These are phyloP conservation scores for Trididemnum nubilum DNA, from an alignment of 23 tunicate species.

Conservation along the genomic window DNA sequence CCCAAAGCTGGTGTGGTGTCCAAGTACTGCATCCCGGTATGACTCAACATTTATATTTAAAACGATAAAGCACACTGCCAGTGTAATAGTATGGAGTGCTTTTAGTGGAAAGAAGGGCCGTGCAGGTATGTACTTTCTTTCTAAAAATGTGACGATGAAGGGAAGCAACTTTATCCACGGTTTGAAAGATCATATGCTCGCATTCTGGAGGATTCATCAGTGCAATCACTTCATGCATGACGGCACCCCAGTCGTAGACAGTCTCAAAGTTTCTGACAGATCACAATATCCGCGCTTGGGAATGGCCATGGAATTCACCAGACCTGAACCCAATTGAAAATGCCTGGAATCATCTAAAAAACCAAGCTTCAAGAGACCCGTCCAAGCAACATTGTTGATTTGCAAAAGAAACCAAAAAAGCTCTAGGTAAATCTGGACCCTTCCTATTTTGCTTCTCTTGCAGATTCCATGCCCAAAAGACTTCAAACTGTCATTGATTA, in stretches of 20 bases:
- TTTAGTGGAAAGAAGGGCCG: slow-evolving; percentile 33
- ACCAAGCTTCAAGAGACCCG: slow-evolving; percentile 7
- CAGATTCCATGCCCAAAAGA: slow-evolving; percentile 29
- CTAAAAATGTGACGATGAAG: slow-evolving; percentile 20
- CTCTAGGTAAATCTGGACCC: slow-evolving; percentile 26
- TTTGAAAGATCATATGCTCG: slow-evolving; percentile 29
- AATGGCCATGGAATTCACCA: slow-evolving; percentile 23
- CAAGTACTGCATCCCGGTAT: slow-evolving; percentile 3
- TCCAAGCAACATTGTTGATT: slow-evolving; percentile 5
- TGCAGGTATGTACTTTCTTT: background rate
- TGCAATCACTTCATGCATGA: slow-evolving; percentile 27
- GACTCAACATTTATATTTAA: slow-evolving; percentile 18
- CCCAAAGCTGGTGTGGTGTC: slow-evolving; percentile 2
- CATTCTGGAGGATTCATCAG: slow-evolving; percentile 41
- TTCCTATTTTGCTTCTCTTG: slow-evolving; percentile 8
- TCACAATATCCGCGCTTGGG: slow-evolving; percentile 23
- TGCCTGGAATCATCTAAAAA: background rate
- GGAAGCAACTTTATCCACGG: slow-evolving; percentile 21
- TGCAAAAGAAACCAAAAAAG: slow-evolving; percentile 14
- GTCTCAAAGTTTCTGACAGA: slow-evolving; percentile 18
- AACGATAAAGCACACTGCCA: slow-evolving; percentile 11
- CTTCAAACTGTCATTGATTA: slow-evolving; percentile 20
- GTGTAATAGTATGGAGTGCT: slow-evolving; percentile 25
- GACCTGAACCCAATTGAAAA: too few relatives aligned
- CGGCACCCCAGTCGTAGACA: slow-evolving; percentile 13